These are phyloP conservation scores for Sardinella longiceps DNA, from an alignment of 2,797 vertebrate genomes.

Conservation along the genomic window DNA sequence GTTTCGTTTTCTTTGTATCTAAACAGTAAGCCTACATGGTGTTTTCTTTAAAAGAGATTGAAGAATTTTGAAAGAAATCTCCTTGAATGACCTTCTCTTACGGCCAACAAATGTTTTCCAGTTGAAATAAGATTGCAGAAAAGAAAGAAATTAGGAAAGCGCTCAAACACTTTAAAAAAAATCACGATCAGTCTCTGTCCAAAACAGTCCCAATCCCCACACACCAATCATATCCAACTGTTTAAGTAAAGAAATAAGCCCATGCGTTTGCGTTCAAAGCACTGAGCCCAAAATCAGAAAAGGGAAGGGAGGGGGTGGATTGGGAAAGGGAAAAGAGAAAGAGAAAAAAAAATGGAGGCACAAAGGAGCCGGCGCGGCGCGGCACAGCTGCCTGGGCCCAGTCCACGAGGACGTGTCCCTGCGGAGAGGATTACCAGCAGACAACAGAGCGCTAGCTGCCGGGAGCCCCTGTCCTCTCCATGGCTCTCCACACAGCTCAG, in stretches of 20 bases:
- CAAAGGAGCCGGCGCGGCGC: slow-evolving; percentile 20
- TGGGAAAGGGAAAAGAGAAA: background rate
- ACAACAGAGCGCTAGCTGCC: slow-evolving; percentile 41
- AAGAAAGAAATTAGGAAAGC: background rate
- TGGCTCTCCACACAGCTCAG: slow-evolving; percentile 48
- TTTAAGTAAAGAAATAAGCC: slow-evolving; percentile 7
- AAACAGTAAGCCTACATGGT: too few species aligned
- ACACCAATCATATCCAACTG: background rate
- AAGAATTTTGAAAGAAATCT: background rate
- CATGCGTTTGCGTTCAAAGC: slow-evolving; percentile 4
- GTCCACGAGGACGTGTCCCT: slow-evolving; percentile 32
- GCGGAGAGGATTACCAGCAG: slow-evolving; percentile 50
- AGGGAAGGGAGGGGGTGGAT: background rate
- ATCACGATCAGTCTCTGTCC: slow-evolving; percentile 1
- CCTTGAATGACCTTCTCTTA: background rate
- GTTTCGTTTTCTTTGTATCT: too few species aligned
- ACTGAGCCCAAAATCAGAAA: background rate
- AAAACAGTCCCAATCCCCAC: background rate
- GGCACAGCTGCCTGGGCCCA: slow-evolving; percentile 34
- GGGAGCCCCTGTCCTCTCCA: slow-evolving; percentile 51
- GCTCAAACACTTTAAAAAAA: background rate
- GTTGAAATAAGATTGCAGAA: background rate
- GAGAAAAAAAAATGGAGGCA: background rate
- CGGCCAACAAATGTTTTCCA: background rate
- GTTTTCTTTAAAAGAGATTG: too few species aligned